Base-by-base conservation (phyloP, 2,888 invertebrate genomes). In the Tortricodes alternella region DNA sequence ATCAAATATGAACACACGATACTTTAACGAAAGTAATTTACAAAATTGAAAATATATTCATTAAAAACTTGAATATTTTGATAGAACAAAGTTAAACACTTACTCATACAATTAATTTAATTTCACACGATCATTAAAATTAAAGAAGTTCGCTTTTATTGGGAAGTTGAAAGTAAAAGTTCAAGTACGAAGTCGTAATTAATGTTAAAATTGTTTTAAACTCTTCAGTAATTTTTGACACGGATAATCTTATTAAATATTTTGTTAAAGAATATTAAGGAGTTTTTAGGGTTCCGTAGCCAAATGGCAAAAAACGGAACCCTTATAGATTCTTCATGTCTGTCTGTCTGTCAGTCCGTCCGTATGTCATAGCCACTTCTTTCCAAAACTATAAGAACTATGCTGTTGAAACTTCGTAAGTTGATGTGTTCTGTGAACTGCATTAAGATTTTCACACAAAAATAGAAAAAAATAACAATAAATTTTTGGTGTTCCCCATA, bases 131-230 rank as follows among this genome's bases (percentile, higher is more conserved):
- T 55, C 41, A 55, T 55, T 41, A 29, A 43, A 55, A 55, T 43
- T 48, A 49, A 55, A 49, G 55, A 55, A 55, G 55, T 55, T 55
- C 18, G 24, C 34, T 55, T 49, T 55, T 49, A 43, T 49, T 43
- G 48, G 19, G 7, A 41, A 35, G n/a, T 48, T 37, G 6, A 35
- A 46, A 16, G 23, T 21, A 29, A 37, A 18, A 37, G 37, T 37
- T 16, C 18, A n/a, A 27, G 27, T 18, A 29, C 9, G 18, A 39
- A 39, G 9, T 29, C 19, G 16, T 51, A 55, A 55, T 55, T 55
- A 43, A 55, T 4, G 55, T 49, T 55, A 7, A 43, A 49, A 43
- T 49, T 35, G 41, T 48, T 49, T n/a, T 21, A 48, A 49, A 27
- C 39, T 11, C 35, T 49, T 49, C 6, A n/a, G 29, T 46, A 46